phyloP scores from a whole-genome alignment of 2,888 invertebrate species.

The Ormyrus nitidulus region DNA sequence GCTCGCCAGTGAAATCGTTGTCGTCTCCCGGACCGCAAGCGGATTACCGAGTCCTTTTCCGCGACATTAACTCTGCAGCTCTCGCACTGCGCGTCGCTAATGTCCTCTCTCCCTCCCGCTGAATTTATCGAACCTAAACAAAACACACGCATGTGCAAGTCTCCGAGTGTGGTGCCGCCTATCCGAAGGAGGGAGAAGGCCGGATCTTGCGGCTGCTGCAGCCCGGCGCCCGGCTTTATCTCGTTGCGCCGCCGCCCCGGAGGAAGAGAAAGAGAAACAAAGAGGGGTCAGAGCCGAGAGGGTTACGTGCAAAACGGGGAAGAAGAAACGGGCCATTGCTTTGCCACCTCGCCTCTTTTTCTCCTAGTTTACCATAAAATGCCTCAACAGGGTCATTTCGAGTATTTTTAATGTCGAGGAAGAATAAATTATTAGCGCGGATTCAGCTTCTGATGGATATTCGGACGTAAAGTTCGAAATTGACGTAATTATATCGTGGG shows the following conservation, averaged over 20 bases:
- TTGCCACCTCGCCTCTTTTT: no score
- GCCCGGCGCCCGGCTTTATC: slow-evolving; percentile 27
- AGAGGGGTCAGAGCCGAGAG: background rate
- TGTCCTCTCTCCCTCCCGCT: slow-evolving; percentile 51
- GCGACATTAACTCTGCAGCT: slow-evolving; percentile 56
- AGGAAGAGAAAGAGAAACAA: slow-evolving; percentile 22
- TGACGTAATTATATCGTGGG: no score
- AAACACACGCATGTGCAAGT: slow-evolving; percentile 53
- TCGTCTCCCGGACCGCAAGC: slow-evolving; percentile 45
- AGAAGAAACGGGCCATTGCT: no score
- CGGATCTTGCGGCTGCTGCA: slow-evolving; percentile 36
- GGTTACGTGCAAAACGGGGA: slow-evolving; percentile 1
- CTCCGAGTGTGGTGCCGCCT: background rate
- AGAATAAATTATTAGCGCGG: no score
- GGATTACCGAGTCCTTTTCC: slow-evolving; percentile 59
- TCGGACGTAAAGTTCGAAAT: no score
- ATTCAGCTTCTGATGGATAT: no score
- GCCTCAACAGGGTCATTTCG: no score
- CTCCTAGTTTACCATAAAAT: no score
- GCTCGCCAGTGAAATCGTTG: slow-evolving; percentile 44
- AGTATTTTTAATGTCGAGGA: no score
- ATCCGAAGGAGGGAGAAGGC: background rate
- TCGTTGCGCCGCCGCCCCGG: background rate
- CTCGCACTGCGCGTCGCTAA: slow-evolving; percentile 51
- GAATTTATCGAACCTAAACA: slow-evolving; percentile 62